Conservation (phyloP, 2,888 invertebrate genomes). For the Sicus ferrugineus region DNA sequence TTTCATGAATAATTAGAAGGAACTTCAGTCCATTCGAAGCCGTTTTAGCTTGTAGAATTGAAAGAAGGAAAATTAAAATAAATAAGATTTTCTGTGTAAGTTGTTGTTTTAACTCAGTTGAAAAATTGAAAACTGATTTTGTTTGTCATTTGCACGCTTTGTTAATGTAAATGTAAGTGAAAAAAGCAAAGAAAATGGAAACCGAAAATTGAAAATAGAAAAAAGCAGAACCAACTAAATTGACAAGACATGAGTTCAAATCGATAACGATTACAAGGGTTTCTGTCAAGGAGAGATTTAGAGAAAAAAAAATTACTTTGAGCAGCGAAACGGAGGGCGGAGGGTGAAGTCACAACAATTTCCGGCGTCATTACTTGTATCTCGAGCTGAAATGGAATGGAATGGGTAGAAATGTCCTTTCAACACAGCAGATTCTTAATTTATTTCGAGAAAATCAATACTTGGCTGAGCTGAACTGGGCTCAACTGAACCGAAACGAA, state of each 20-base stretch:
- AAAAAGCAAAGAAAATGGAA: too few relatives aligned
- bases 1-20: too few relatives aligned
- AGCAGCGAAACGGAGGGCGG: neutral
- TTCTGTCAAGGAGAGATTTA: neutral
- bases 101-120: too few relatives aligned
- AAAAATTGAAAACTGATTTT: too few relatives aligned
- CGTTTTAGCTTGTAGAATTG: too few relatives aligned
- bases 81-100: too few relatives aligned
- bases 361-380: conserved; percentile 16
- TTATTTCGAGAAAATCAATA: conserved; percentile 24
- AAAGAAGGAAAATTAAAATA: too few relatives aligned
- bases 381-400: neutral
- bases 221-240: neutral
- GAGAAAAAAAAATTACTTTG: too few relatives aligned
- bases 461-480: conserved; percentile 18
- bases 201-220: too few relatives aligned
- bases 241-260: conserved; percentile 20
- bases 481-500: conserved; percentile 1
- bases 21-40: too few relatives aligned
- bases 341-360: conserved; percentile 14
- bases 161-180: neutral
- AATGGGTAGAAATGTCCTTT: conserved; percentile 18
- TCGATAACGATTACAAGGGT: neutral
- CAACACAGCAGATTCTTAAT: conserved; percentile 18
- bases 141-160: neutral